Evolutionary conservation across 2,888 invertebrate genomes (phyloP).

Genomic region (Synanthedon vespiformis): DNA sequence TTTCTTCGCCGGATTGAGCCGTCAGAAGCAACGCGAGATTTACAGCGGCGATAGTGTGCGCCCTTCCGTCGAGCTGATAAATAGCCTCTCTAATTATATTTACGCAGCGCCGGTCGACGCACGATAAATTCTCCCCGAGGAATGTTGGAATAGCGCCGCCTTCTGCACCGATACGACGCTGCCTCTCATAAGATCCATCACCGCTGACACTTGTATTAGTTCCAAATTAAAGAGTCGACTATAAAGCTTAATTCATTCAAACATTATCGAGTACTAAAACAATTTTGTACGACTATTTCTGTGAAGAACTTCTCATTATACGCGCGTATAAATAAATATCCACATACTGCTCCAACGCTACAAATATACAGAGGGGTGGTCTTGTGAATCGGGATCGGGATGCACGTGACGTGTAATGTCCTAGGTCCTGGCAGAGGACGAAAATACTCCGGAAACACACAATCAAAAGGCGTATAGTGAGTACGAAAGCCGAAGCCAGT

Average conservation of each 20-base stretch:
- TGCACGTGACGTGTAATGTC: constrained; percentile 36
- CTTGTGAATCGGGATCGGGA: constrained; percentile 20
- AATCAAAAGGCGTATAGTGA: constrained; percentile 38
- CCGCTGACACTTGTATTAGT: constrained; percentile 36
- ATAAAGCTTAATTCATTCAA: constrained; percentile 34
- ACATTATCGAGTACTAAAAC: constrained; percentile 18
- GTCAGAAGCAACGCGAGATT: constrained; percentile 53
- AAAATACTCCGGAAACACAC: constrained; percentile 51
- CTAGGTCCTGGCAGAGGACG: constrained; percentile 39
- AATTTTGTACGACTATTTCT: constrained; percentile 9
- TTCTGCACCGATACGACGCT: constrained; percentile 34
- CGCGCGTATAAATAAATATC: constrained; percentile 2
- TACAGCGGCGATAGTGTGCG: constrained; percentile 55
- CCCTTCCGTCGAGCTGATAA: constrained; percentile 65
- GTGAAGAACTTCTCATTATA: constrained; percentile 10
- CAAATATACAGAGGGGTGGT: constrained; percentile 18
- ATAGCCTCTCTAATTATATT: constrained; percentile 69
- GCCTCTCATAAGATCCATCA: constrained; percentile 37
- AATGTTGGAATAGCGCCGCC: constrained; percentile 52
- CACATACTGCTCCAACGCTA: constrained; percentile 10
- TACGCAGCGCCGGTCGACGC: constrained; percentile 60
- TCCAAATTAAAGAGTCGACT: constrained; percentile 34
- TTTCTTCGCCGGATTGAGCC: constrained; percentile 57
- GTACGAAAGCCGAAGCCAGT: constrained; percentile 38
- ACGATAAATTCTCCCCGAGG: constrained; percentile 52